These are phyloP conservation scores for Tetrao urogallus DNA, from an alignment of 2,113 vertebrate genomes.

Conservation along the genomic window DNA sequence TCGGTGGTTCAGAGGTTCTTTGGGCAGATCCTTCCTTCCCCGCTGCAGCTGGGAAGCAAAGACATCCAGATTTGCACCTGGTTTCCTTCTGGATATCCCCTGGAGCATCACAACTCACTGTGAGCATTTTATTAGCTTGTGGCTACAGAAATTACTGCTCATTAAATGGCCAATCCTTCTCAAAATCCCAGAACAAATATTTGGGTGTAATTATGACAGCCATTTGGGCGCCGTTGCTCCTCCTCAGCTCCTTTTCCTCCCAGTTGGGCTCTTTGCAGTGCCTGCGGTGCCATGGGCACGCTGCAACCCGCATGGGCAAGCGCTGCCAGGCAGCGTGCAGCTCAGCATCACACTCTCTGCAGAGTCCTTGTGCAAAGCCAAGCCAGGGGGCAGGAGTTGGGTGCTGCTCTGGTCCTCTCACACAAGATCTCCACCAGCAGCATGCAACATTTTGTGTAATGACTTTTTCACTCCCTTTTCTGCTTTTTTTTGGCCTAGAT, in stretches of 20 bases:
- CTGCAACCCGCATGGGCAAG: fast-evolving
- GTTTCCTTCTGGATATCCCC: background rate
- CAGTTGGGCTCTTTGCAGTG: background rate
- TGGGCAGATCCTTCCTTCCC: background rate
- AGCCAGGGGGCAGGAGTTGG: background rate
- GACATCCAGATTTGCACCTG: background rate
- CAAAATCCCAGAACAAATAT: conserved; percentile 36
- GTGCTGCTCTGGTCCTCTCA: background rate
- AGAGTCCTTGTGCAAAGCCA: background rate
- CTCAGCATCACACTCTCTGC: too few relatives aligned
- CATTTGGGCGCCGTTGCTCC: background rate
- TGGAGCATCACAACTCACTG: background rate
- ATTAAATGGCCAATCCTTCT: conserved; percentile 23
- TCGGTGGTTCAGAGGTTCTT: background rate
- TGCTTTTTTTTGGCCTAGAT: conserved; percentile 75
- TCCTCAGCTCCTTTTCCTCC: background rate
- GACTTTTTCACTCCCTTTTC: background rate
- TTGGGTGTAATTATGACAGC: conserved; percentile 24
- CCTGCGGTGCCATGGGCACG: fast-evolving
- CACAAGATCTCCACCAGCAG: background rate
- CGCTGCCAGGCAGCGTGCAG: background rate
- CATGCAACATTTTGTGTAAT: fast-evolving
- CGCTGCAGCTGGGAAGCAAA: background rate
- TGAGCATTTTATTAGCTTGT: conserved; percentile 35
- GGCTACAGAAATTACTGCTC: conserved; percentile 55